Conservation (phyloP, 2,888 invertebrate species). For the Xestia ashworthii region DNA sequence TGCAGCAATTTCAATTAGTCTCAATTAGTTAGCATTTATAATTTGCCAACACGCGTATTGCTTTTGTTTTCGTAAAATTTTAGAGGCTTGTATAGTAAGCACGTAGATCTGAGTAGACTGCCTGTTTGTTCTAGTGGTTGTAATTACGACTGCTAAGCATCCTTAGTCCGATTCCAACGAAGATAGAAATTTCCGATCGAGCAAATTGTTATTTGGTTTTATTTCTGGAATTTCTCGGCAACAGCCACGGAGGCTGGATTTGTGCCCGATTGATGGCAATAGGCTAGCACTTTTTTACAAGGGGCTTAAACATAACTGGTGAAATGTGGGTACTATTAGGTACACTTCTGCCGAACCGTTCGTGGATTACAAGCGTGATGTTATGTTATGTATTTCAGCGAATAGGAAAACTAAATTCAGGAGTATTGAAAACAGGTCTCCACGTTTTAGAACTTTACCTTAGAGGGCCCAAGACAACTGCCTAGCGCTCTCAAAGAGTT, state of each 20-base stretch:
- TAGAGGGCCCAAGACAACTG: neutral
- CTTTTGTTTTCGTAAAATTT: neutral
- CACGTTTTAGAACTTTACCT: neutral
- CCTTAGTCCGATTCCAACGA: neutral
- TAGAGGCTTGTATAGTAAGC: neutral
- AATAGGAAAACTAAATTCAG: neutral
- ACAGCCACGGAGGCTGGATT: neutral
- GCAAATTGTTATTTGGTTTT: neutral
- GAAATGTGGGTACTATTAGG: neutral
- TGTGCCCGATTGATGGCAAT: too few relatives aligned
- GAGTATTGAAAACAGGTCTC: neutral
- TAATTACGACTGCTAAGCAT: neutral
- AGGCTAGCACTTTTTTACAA: too few relatives aligned
- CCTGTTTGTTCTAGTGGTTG: neutral
- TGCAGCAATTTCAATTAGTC: conserved; percentile 17
- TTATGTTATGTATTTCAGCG: neutral
- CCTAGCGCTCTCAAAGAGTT: neutral
- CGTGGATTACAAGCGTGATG: neutral
- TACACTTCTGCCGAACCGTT: neutral
- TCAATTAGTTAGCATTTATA: conserved; percentile 10
- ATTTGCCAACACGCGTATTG: conserved; percentile 4
- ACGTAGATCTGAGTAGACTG: neutral
- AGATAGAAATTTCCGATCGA: neutral
- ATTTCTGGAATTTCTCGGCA: neutral
- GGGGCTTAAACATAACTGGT: too few relatives aligned